These are phyloP conservation scores for Globicephala melas DNA, from an alignment of 2,113 vertebrate genomes.

Conservation along the genomic window DNA sequence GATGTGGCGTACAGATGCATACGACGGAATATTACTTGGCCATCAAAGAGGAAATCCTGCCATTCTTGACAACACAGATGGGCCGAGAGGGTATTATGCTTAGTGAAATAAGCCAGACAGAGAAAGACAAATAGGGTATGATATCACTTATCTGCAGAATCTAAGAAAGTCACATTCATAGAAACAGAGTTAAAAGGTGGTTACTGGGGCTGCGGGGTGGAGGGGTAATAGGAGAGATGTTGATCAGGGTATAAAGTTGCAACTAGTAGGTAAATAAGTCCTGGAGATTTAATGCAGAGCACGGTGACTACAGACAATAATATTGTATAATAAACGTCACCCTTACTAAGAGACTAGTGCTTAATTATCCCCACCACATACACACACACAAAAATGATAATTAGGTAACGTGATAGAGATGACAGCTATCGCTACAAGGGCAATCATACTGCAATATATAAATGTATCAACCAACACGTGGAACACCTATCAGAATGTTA, in stretches of 20 bases:
- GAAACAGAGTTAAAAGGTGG: not conserved
- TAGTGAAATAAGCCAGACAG: not conserved
- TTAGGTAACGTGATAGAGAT: accelerated
- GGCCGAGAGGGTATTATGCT: not conserved
- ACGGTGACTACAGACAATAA: accelerated
- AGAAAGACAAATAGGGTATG: not conserved
- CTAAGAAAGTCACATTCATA: not conserved
- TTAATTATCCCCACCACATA: no score
- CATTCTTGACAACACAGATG: accelerated
- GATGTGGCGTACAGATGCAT: accelerated
- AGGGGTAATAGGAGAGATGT: not conserved
- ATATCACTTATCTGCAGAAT: accelerated
- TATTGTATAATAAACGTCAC: accelerated
- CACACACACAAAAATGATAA: not conserved
- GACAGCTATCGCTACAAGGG: accelerated
- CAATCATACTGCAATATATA: accelerated
- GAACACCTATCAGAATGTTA: not conserved
- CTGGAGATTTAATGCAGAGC: not conserved
- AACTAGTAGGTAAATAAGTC: accelerated
- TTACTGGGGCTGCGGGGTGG: no score
- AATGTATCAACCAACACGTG: accelerated
- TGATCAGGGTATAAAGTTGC: no score
- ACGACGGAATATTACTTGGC: not conserved
- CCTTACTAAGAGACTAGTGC: not conserved
- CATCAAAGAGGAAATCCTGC: accelerated